Conservation (phyloP, 1,140 invertebrate genomes). For the Nylanderia fulva region DNA sequence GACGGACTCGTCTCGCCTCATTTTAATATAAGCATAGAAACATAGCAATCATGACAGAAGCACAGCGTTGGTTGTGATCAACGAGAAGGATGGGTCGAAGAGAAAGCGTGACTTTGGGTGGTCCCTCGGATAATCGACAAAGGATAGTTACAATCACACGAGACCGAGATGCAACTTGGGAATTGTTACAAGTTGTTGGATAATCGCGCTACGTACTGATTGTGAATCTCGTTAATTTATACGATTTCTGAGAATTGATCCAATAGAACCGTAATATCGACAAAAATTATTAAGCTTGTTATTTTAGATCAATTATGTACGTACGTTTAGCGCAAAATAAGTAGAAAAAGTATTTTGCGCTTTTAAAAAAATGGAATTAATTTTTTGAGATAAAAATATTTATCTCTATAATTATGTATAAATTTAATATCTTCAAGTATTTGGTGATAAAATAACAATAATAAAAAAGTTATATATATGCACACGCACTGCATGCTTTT, state of each 20-base stretch:
- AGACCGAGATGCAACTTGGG: not conserved
- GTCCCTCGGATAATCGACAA: slow-evolving; percentile 38
- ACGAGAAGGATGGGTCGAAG: slow-evolving; percentile 25
- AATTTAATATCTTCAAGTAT: too few relatives aligned
- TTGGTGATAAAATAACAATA: too few relatives aligned
- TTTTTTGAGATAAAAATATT: too few relatives aligned
- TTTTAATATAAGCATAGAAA: slow-evolving; percentile 28
- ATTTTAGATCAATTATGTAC: not conserved
- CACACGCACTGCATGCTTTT: too few relatives aligned
- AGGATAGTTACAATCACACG: slow-evolving; percentile 41
- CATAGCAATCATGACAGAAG: slow-evolving; percentile 59
- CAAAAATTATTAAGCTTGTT: not conserved
- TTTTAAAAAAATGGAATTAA: too few relatives aligned
- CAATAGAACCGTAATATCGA: not conserved
- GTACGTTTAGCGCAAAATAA: not conserved
- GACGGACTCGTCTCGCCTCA: not conserved
- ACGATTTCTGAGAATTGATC: not conserved
- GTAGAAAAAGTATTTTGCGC: too few relatives aligned
- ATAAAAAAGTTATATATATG: too few relatives aligned
- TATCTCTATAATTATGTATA: too few relatives aligned
- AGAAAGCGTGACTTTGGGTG: slow-evolving; percentile 51
- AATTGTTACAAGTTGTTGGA: slow-evolving; percentile 10
- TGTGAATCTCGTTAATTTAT: not conserved
- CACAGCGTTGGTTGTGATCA: slow-evolving; percentile 33
- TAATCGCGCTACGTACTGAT: not conserved